These are phyloP conservation scores for Rambutsinella grinnellia DNA, from an alignment of 2,888 invertebrate species.

Conservation along the genomic window DNA sequence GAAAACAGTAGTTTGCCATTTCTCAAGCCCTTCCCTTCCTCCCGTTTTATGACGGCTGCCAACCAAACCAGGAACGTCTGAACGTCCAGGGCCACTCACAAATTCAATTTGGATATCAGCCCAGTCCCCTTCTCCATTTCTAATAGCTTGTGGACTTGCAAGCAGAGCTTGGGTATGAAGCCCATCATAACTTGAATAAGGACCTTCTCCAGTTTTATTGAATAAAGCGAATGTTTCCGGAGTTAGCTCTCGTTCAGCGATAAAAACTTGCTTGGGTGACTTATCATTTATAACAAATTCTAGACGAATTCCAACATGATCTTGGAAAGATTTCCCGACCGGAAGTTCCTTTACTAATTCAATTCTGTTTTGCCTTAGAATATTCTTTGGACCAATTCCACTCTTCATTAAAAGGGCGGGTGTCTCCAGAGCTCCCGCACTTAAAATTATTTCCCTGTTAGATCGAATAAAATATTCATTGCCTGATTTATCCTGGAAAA, in stretches of 20 bases:
- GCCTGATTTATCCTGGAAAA: not conserved
- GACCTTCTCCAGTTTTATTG: conserved; percentile 11
- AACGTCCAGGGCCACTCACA: not conserved
- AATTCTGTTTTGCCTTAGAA: not conserved
- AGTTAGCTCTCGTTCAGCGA: conserved; percentile 3
- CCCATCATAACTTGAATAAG: conserved; percentile 3
- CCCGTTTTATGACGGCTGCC: not conserved
- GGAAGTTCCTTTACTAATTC: conserved; percentile 1
- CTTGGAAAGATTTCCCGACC: conserved; percentile 21
- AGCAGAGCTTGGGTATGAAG: not conserved
- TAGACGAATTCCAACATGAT: conserved; percentile 6
- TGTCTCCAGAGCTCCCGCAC: conserved; percentile 5
- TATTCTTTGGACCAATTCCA: conserved; percentile 14
- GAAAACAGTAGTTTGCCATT: not conserved
- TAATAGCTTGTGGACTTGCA: not conserved
- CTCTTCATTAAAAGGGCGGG: conserved; percentile 12
- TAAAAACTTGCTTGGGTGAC: not conserved
- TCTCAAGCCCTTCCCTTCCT: not conserved
- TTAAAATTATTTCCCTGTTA: conserved; percentile 5
- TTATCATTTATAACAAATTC: not conserved
- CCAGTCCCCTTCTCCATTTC: not conserved
- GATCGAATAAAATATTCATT: not conserved
- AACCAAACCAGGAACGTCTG: not conserved
- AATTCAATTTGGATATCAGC: conserved; percentile 11
- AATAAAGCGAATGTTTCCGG: not conserved